Base-by-base conservation (phyloP, 2,888 invertebrate species). In the Hoplodrina blanda region DNA sequence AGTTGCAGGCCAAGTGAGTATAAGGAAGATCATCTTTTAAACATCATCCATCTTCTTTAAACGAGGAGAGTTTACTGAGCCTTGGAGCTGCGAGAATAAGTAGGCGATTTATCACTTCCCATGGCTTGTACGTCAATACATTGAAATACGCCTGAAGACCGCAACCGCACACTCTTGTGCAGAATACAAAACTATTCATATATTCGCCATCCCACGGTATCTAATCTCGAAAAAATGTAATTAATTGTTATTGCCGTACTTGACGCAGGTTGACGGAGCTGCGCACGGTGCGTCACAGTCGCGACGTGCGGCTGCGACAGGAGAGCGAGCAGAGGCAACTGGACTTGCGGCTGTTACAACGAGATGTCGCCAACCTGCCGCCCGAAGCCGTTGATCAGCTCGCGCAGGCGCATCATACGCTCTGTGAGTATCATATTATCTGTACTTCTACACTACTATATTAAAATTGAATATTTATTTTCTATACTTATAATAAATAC, bases 251-350 rank as follows among this genome's bases (percentile, higher is more conserved):
- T 37, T 37, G 37, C 8, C 37, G 37, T 37, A 37, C 30, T 37
- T 46, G 30, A 4, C 13, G 11, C 61, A 85, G 98, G 92, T 93
- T 98, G 85, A 97, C 97, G 10, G 97, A 98, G 93, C 92, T 98
- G 81, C 98, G 97, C 85, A 97, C 96, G 69, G 97, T 98, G 77
- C 97, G 96, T 78, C 98, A 98, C 91, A 97, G 97, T 83, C 97
- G 97, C 86, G 98, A 98, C 92, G 97, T 98, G 85, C 96, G 97
- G 60, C 92, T 98, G 80, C 96, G 97, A 60, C 97, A 98, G 75
- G 98, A 98, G 83, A 97, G 98, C 87, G 97, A 98, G 82, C 96
- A 97, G 85, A 96, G 98, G 37, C 97, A 98, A 74, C 96, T 98
- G 72, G 98, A 98, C 92, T 96, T 98, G 96, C 97, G 97, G 46